Conservation (phyloP, 2,888 invertebrate species). For the Pammene fasciana region DNA sequence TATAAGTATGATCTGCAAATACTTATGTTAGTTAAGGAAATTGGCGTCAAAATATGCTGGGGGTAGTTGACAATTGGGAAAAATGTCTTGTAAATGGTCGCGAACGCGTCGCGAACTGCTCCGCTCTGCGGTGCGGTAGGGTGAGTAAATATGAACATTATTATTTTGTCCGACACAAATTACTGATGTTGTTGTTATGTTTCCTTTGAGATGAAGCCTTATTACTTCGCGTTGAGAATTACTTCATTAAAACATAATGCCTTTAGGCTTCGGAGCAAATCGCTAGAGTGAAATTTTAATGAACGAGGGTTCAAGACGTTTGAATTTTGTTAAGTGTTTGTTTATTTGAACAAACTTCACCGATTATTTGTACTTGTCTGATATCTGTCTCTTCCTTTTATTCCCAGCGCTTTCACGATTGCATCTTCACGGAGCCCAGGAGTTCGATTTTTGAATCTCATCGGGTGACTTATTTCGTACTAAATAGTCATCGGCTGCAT, state of each 20-base stretch:
- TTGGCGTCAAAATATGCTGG: background rate
- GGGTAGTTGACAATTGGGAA: background rate
- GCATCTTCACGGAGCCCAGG: too few relatives aligned
- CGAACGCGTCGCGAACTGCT: too few relatives aligned
- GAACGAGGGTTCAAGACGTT: background rate
- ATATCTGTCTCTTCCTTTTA: too few relatives aligned
- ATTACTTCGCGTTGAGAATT: conserved; percentile 9
- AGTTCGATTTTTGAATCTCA: too few relatives aligned
- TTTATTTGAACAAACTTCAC: background rate
- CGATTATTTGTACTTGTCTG: too few relatives aligned
- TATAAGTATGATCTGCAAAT: background rate
- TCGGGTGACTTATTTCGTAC: too few relatives aligned
- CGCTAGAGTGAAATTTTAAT: conserved; percentile 2
- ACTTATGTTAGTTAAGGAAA: background rate
- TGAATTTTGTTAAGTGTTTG: background rate
- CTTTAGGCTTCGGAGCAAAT: conserved; percentile 1
- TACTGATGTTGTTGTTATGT: conserved; percentile 14
- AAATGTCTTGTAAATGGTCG: background rate
- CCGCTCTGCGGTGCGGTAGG: conserved; percentile 16
- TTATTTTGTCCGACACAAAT: conserved; percentile 34
- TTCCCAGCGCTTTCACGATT: too few relatives aligned
- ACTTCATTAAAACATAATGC: conserved; percentile 23
- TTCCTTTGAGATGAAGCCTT: conserved; percentile 12
- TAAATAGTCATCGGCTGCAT: too few relatives aligned
- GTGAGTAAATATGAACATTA: conserved; percentile 32